phyloP scores from a whole-genome alignment of 2,797 vertebrate genomes.

The Acridotheres tristis region DNA sequence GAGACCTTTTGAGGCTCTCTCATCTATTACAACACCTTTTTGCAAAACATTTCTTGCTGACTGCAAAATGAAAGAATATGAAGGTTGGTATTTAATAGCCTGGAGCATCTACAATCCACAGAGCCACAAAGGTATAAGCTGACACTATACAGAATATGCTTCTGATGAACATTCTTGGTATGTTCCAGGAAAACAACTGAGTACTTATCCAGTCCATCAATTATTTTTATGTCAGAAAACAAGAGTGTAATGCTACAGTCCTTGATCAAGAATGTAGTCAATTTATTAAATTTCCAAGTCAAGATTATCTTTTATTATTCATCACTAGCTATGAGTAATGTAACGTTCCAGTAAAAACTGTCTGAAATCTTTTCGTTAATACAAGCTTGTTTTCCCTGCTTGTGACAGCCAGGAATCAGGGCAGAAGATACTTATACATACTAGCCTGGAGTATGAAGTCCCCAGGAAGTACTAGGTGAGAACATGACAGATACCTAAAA shows the following conservation, averaged over 20 bases:
- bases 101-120: background rate
- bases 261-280: background rate
- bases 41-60: background rate
- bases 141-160: background rate
- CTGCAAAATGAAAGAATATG: background rate
- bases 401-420: background rate
- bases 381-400: background rate
- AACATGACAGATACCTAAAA: background rate
- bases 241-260: background rate
- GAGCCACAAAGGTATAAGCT: background rate
- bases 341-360: background rate
- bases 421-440: background rate
- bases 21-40: background rate
- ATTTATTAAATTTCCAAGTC: background rate
- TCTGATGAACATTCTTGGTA: background rate
- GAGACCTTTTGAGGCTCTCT: background rate
- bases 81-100: constrained; percentile 13
- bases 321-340: background rate
- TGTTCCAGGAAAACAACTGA: background rate
- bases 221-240: background rate
- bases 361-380: background rate
- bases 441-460: background rate
- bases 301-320: background rate
- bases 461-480: background rate
- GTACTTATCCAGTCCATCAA: background rate